Base-by-base conservation (phyloP, 1,140 invertebrate genomes). In the Caerostris extrusa region DNA sequence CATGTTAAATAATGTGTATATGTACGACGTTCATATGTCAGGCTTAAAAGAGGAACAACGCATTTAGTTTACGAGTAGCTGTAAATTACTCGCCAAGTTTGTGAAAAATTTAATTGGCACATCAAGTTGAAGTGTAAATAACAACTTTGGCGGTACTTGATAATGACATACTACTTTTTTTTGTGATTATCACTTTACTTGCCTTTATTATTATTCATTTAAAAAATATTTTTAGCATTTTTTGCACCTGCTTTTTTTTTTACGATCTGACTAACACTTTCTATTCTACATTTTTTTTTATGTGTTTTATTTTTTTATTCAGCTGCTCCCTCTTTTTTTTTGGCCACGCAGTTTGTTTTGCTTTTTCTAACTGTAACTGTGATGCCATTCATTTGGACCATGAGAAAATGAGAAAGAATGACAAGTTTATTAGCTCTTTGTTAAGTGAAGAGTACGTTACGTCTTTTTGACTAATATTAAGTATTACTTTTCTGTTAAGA, bases 11-110 rank as follows among this genome's bases (percentile, higher is more conserved):
- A 34, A 69, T 69, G 17, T 69, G n/a, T n/a, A 19, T 69, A 19
- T 4, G 67, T 69, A 50, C 34, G 34, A 34, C 34, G 34, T 77
- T 7, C 8, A 77, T 77, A 53, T 77, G 7, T 19, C 7, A 71
- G 17, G 7, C 5, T 10, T 6, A 50, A 77, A 53, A 77, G 71
- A 4, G 12, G 5, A 34, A 50, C 50, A 77, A 12, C 71, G 71
- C 34, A 77, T 77, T 77, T 53, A 77, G 71, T 77, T 77, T 77
- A 77, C 10, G 71, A 7, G 12, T 34, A 77, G 34, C 14, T 50
- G 71, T 77, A 77, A 77, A 77, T 77, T 77, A 77, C 71, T 77
- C 71, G 12, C 10, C 71, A 77, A 77, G 71, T 77, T 77, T 12
- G 71, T 8, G 34, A 50, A 12, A 50, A 50, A 77, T 50, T 77